A percentile compares a stretch with the other conserved stretches of the same genome.
These are phyloP conservation scores for Drosophila bocki DNA, from an alignment of 1,140 invertebrate species.

Conservation along the genomic window DNA sequence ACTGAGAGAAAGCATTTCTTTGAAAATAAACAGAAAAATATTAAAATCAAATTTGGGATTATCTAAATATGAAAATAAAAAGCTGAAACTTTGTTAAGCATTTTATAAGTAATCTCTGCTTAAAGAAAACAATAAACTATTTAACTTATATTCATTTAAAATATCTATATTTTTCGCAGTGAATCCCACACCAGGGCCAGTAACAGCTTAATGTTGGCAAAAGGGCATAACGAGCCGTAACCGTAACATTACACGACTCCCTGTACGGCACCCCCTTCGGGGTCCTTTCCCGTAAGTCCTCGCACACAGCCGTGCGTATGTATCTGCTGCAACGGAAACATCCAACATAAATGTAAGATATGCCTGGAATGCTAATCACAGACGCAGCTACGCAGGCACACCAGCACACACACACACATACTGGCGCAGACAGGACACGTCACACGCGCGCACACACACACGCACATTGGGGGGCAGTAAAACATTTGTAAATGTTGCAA, in stretches of 20 bases:
- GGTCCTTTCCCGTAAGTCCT: background rate
- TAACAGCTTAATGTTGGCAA: slow-evolving; percentile 67
- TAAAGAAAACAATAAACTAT: background rate
- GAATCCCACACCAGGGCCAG: slow-evolving; percentile 28
- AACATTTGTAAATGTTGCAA: slow-evolving; percentile 84
- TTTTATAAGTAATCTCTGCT: background rate
- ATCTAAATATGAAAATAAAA: background rate
- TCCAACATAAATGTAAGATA: slow-evolving; percentile 83
- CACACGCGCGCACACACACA: slow-evolving; percentile 24
- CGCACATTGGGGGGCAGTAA: slow-evolving; percentile 57
- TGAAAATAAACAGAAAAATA: background rate
- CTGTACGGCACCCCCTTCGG: slow-evolving; percentile 20
- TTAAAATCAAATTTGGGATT: background rate
- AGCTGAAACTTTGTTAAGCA: background rate
- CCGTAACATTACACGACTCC: slow-evolving; percentile 77
- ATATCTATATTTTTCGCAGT: slow-evolving; percentile 1
- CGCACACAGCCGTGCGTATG: slow-evolving; percentile 35
- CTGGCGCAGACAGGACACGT: slow-evolving; percentile 10
- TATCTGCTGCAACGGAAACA: slow-evolving; percentile 82
- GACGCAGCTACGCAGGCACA: slow-evolving; percentile 37
- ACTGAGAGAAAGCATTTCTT: background rate
- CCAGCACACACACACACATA: slow-evolving; percentile 11
- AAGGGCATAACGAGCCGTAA: slow-evolving; percentile 81
- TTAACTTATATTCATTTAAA: too few relatives aligned
- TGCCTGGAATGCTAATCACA: slow-evolving; percentile 82